phyloP scores from a whole-genome alignment of 2,113 vertebrate genomes.

The Sceloporus undulatus region DNA sequence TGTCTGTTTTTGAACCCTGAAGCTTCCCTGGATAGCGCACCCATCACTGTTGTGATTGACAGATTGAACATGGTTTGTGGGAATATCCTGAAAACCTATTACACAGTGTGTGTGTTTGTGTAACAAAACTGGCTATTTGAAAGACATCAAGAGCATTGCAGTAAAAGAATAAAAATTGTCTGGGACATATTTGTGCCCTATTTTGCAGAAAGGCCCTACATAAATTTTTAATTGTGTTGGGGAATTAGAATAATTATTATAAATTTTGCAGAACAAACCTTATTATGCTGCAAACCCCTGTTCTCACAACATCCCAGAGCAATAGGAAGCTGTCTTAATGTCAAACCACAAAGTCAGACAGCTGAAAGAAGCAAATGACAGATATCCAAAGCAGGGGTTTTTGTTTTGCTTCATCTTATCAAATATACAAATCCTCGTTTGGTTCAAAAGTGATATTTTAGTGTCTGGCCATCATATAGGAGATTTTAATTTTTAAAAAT shows the following conservation, averaged over 20 bases:
- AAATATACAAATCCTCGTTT: background rate
- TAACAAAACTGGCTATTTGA: background rate
- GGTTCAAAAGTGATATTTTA: background rate
- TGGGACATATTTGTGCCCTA: background rate
- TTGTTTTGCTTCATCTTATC: constrained; percentile 21
- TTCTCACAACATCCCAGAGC: constrained; percentile 30
- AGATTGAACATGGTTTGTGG: background rate
- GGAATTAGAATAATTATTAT: constrained; percentile 12
- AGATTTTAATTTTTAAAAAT: background rate
- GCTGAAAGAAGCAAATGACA: constrained; percentile 36
- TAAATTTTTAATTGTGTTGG: background rate
- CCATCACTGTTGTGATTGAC: background rate
- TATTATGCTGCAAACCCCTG: background rate
- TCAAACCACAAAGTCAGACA: constrained; percentile 36
- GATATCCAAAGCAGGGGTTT: constrained; percentile 27
- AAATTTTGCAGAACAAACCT: background rate
- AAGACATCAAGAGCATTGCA: background rate
- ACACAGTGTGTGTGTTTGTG: background rate
- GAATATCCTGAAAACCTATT: background rate
- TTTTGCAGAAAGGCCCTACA: background rate
- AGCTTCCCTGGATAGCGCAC: background rate
- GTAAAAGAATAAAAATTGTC: background rate
- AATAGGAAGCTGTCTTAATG: constrained; percentile 42
- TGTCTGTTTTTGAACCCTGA: background rate
- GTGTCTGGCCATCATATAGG: background rate